Base-by-base conservation (phyloP, 1,140 invertebrate species). In the Drosophila pandora region DNA sequence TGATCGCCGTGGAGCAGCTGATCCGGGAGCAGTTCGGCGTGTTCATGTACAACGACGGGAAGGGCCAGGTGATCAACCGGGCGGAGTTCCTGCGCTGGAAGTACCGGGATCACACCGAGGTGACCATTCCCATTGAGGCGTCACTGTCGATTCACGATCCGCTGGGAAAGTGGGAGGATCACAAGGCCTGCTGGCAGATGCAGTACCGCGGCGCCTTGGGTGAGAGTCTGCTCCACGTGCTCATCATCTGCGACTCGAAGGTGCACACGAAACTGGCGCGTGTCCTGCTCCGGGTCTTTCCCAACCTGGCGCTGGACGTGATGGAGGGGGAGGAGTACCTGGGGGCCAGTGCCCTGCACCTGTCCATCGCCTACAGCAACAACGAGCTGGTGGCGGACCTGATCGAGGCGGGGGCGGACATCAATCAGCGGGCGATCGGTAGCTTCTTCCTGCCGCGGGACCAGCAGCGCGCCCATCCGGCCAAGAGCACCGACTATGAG, bases 271-370 rank as follows among this genome's bases (percentile, higher is more conserved):
- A 92, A 54, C 93, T 99, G 48, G 98, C 98, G 0, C 94, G 97
- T 59, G 96, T 97, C 4, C 91, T 99, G 22, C 93, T 99, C 0
- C 96, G 97, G 90, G 95, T 96, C 80, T 99, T 97, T 91, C 98
- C 98, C 0, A 96, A 96, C 83, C 91, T 99, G 43, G 96, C 97
- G 0, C 93, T 98, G 39, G 98, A 99, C 92, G 96, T 99, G 10
- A 98, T 99, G 53, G 97, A 99, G 93, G 98, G 98, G 1, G 97
- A 99, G 91, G 98, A 99, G 93, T 99, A 99, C 93, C 94, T 98
- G 87, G 98, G 97, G 0, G 97, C 98, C 7, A 98, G 97, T 92
- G 96, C 97, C 5, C 93, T 99, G 21, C 99, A 99, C 92, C 93
- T 99, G 48, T 98, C 98, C 0, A 99, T 99, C 73, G 98, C 99